Conservation (phyloP, 2,888 invertebrate genomes). For the Drosophila barbarae region DNA sequence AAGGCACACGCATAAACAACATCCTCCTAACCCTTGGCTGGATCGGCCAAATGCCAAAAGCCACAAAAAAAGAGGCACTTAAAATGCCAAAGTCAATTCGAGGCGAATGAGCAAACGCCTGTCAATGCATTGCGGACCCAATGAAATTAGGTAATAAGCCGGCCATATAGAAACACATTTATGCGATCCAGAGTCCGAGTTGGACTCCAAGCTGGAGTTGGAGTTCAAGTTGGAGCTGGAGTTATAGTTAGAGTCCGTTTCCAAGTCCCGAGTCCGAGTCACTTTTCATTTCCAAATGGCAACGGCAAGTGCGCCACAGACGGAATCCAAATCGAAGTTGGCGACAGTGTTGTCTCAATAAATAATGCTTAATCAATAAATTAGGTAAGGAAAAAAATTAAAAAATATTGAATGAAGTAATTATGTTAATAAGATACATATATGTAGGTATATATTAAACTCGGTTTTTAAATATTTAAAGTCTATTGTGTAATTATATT, state of each 20-base stretch:
- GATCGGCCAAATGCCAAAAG: slow-evolving; percentile 55
- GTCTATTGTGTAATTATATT: too few species aligned
- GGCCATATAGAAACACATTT: slow-evolving; percentile 63
- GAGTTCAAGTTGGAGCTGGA: slow-evolving; percentile 19
- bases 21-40: slow-evolving; percentile 63
- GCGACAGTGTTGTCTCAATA: slow-evolving; percentile 15
- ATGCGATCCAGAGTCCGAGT: slow-evolving; percentile 39
- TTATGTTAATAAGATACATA: too few species aligned
- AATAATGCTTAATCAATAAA: not conserved
- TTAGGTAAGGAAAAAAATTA: accelerated
- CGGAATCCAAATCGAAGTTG: slow-evolving; percentile 29
- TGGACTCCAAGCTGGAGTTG: slow-evolving; percentile 12
- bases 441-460: too few species aligned
- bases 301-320: slow-evolving; percentile 68
- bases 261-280: slow-evolving; percentile 53
- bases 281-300: slow-evolving; percentile 73
- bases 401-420: too few species aligned
- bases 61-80: slow-evolving; percentile 49
- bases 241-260: slow-evolving; percentile 21
- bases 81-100: slow-evolving; percentile 60
- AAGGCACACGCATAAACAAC: slow-evolving; percentile 29
- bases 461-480: too few species aligned
- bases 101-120: slow-evolving; percentile 36
- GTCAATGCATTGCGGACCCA: slow-evolving; percentile 50
- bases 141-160: slow-evolving; percentile 73